These are phyloP conservation scores for Luperina testacea DNA, from an alignment of 2,888 invertebrate species.

Conservation along the genomic window DNA sequence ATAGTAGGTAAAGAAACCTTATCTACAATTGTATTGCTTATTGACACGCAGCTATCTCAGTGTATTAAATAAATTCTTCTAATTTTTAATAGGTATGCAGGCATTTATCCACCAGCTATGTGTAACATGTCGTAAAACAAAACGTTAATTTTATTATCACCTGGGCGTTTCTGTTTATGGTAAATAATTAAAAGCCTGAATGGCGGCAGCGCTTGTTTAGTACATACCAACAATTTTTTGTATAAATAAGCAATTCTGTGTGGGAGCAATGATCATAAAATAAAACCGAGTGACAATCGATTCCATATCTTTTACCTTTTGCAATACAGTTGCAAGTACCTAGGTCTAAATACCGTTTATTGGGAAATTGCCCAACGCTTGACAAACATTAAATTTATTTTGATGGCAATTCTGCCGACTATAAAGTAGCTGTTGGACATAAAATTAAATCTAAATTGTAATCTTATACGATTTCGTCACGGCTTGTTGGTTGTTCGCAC, in stretches of 20 bases:
- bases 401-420: conserved; percentile 56
- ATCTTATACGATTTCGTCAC: conserved; percentile 70
- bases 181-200: conserved; percentile 67
- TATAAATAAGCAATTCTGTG: conserved; percentile 65
- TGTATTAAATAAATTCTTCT: conserved; percentile 25
- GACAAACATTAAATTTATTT: conserved; percentile 64
- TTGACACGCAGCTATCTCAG: conserved; percentile 15
- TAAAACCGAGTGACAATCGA: conserved; percentile 40
- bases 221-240: conserved; percentile 66
- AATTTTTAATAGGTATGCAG: conserved; percentile 30
- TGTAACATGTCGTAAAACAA: conserved; percentile 59
- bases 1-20: neutral
- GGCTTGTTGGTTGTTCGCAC: conserved; percentile 68
- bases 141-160: conserved; percentile 67
- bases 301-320: conserved; percentile 42
- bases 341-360: conserved; percentile 63
- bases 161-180: conserved; percentile 64
- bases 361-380: conserved; percentile 61
- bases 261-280: conserved; percentile 62
- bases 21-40: conserved; percentile 4
- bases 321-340: conserved; percentile 34
- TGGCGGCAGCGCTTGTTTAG: conserved; percentile 62
- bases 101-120: conserved; percentile 29
- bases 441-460: conserved; percentile 68
- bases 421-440: conserved; percentile 64